phyloP scores from a whole-genome alignment of 2,113 vertebrate genomes.

The Neogobius melanostomus region DNA sequence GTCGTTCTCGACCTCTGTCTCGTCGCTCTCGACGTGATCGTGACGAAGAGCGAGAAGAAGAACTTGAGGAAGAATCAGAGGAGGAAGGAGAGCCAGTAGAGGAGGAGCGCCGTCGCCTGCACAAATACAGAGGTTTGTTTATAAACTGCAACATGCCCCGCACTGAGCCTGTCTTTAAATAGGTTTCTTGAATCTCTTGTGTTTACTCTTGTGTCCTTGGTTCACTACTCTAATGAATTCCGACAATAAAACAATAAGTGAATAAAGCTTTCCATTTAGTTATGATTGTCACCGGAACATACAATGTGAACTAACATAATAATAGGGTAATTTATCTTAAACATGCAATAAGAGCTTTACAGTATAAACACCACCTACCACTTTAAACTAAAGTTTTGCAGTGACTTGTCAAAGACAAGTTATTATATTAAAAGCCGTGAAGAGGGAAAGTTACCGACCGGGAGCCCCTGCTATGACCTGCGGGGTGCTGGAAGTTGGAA shows the following conservation, averaged over 20 bases:
- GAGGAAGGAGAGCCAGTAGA: constrained; percentile 75
- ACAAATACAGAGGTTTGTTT: constrained; percentile 51
- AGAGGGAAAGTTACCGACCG: constrained; percentile 93
- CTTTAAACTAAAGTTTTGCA: constrained; percentile 16
- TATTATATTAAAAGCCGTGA: constrained; percentile 70
- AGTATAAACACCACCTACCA: constrained; percentile 42
- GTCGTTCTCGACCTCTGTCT: constrained; percentile 74
- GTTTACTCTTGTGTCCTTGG: too few relatives aligned
- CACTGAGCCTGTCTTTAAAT: constrained; percentile 36
- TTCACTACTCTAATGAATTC: not conserved
- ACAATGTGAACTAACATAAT: not conserved
- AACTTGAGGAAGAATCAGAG: constrained; percentile 80
- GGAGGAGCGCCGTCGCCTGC: constrained; percentile 78
- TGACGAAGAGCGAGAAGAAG: constrained; percentile 83
- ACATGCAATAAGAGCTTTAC: constrained; percentile 32
- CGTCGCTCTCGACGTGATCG: constrained; percentile 80
- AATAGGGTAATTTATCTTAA: not conserved
- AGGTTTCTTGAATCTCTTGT: not conserved
- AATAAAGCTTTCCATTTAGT: not conserved
- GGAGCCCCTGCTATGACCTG: constrained; percentile 93
- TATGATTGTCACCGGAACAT: not conserved
- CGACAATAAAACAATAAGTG: not conserved
- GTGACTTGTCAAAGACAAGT: constrained; percentile 13
- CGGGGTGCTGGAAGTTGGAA: constrained; percentile 76
- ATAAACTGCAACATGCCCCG: constrained; percentile 26